Evolutionary conservation across 2,113 vertebrate genomes (phyloP).

Genomic region (Sinocyclocheilus rhinocerous): DNA sequence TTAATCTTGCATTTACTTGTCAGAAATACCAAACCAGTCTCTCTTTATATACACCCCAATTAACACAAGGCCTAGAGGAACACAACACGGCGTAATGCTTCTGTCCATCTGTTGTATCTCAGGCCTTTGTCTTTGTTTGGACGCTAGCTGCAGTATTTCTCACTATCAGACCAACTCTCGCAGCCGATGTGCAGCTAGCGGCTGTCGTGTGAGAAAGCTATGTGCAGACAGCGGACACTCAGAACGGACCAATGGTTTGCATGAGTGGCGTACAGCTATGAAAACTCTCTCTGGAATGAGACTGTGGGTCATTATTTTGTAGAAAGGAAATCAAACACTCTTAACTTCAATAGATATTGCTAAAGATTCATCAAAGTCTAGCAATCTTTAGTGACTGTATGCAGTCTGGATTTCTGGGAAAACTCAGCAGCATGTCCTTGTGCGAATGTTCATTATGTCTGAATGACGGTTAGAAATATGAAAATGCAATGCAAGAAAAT

Average conservation of each 20-base stretch:
- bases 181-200: slow-evolving; percentile 71
- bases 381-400: neutral
- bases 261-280: neutral
- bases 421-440: too few species aligned
- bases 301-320: neutral
- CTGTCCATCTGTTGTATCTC: slow-evolving; percentile 27
- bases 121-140: slow-evolving; percentile 35
- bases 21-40: neutral
- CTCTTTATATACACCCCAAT: neutral
- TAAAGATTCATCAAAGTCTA: neutral
- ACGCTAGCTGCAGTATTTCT: slow-evolving; percentile 49
- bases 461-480: neutral
- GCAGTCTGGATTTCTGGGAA: neutral
- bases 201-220: neutral
- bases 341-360: neutral
- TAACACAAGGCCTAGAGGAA: slow-evolving; percentile 25
- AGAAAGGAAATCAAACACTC: neutral
- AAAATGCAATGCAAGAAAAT: neutral
- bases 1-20: neutral
- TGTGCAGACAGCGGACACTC: neutral
- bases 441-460: too few species aligned
- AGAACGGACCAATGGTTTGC: neutral
- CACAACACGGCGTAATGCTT: slow-evolving; percentile 6
- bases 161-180: slow-evolving; percentile 69
- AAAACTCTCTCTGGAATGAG: neutral